Base-by-base conservation (phyloP, 2,797 vertebrate genomes). In the Ptychobarbus kaznakovi region DNA sequence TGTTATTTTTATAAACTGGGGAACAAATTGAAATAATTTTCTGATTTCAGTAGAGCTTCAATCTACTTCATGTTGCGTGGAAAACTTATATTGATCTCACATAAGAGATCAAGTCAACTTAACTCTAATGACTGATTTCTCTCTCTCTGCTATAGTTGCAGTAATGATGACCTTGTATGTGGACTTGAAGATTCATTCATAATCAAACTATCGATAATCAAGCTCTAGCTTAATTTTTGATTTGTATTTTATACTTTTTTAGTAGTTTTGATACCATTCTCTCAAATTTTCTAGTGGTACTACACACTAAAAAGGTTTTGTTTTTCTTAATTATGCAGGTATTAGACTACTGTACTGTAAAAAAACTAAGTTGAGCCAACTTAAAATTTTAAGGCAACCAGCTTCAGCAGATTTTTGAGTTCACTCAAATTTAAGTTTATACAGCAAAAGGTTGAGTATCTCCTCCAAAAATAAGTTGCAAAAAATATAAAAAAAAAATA, bases 121-220 rank as follows among this genome's bases (percentile, higher is more conserved):
- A 40, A 22, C 6, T 42, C 2, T 63, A 4, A n/a, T 70, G 72
- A 46, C 46, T 13, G 51, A n/a, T 10, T 15, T 40, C 1, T 56
- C 11, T 87, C 51, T 53, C 86, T 38, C 53, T 44, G 38, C 28
- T 84, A 56, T 49, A 89, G 89, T 84, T 89, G 63, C 87, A 85
- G 49, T 88, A 85, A 86, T 83, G 82, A 61, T 46, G 63, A n/a
- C 73, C 1, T 77, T 49, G 51, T 56, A 8, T 77, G 63, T 83
- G 82, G 76, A 85, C 51, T 18, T 69, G 58, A 69, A 80, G 46
- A 79, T 58, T 68, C 6, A 8, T 38, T 44, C n/a, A 75, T 69
- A 11, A 61, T 81, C 73, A 16, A 44, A 40, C 28, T 83, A 10
- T 74, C 53, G 53, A 44, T 72, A 18, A 68, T 40, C n/a, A n/a